These are phyloP conservation scores for Aphelocoma californica DNA, from an alignment of 2,797 vertebrate genomes.

Conservation along the genomic window DNA sequence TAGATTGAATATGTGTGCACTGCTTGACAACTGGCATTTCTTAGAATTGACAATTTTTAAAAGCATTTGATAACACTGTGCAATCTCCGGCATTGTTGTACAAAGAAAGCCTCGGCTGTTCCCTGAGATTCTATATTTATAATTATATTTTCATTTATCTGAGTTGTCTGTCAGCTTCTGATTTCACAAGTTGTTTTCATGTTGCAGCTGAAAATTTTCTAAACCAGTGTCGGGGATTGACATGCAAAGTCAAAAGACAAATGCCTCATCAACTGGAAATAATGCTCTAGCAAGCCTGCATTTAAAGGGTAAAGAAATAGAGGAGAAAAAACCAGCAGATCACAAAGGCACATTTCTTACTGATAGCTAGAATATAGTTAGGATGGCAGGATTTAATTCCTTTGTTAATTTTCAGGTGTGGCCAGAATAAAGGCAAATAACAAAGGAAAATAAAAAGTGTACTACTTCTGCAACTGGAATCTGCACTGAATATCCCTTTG, in stretches of 20 bases:
- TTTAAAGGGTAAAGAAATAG: background rate
- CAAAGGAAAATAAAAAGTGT: background rate
- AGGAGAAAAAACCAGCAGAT: background rate
- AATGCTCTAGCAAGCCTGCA: background rate
- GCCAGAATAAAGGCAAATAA: background rate
- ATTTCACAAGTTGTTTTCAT: background rate
- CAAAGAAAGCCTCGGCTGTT: background rate
- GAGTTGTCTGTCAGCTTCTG: background rate
- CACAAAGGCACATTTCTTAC: background rate
- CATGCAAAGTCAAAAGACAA: background rate
- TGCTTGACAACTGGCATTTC: background rate
- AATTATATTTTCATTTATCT: conserved; percentile 9
- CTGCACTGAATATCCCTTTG: background rate
- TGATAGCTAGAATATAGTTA: background rate
- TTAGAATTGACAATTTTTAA: background rate
- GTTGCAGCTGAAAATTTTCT: conserved; percentile 1
- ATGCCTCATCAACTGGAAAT: background rate
- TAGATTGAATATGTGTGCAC: background rate
- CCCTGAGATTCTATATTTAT: background rate
- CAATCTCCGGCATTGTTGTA: background rate
- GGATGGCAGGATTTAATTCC: background rate
- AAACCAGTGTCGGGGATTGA: background rate
- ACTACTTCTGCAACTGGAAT: background rate
- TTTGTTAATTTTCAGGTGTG: background rate
- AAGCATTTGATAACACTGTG: background rate